Conservation (phyloP, 2,888 invertebrate species). For the Synanthedon vespiformis region DNA sequence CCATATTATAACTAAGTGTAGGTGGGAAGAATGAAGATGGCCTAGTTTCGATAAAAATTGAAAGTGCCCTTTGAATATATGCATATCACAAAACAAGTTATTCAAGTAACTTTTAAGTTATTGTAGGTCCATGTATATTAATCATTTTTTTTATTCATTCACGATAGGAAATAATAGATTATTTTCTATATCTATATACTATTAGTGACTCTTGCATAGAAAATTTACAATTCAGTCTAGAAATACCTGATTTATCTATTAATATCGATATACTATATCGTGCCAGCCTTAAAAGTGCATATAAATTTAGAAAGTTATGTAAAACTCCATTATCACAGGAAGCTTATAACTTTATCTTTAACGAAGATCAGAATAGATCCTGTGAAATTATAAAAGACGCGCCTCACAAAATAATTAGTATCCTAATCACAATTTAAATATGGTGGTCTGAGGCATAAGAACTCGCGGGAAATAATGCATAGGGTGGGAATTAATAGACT, state of each 20-base stretch:
- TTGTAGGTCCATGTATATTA: too few relatives aligned
- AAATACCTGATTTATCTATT: too few relatives aligned
- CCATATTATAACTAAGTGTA: slow-evolving; percentile 1
- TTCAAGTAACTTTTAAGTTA: too few relatives aligned
- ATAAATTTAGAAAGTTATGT: background rate
- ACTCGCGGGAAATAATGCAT: slow-evolving; percentile 5
- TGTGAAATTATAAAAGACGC: slow-evolving; percentile 8
- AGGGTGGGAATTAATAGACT: too few relatives aligned
- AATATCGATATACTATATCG: too few relatives aligned
- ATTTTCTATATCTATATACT: too few relatives aligned
- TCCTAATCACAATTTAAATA: slow-evolving; percentile 17
- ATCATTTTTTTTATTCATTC: too few relatives aligned
- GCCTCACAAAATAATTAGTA: slow-evolving; percentile 38
- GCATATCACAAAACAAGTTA: too few relatives aligned
- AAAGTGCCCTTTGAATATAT: slow-evolving; percentile 15
- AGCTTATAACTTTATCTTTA: background rate
- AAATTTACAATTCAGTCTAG: too few relatives aligned
- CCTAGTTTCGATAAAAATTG: slow-evolving; percentile 13
- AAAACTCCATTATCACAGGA: background rate
- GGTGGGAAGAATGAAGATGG: slow-evolving; percentile 10
- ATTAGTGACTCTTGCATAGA: too few relatives aligned
- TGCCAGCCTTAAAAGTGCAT: too few relatives aligned
- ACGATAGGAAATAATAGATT: too few relatives aligned
- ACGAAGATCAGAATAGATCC: slow-evolving; percentile 24
- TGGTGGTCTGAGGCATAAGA: slow-evolving; percentile 6